Conservation (phyloP, 2,797 vertebrate genomes). For the Amazona finschi region DNA sequence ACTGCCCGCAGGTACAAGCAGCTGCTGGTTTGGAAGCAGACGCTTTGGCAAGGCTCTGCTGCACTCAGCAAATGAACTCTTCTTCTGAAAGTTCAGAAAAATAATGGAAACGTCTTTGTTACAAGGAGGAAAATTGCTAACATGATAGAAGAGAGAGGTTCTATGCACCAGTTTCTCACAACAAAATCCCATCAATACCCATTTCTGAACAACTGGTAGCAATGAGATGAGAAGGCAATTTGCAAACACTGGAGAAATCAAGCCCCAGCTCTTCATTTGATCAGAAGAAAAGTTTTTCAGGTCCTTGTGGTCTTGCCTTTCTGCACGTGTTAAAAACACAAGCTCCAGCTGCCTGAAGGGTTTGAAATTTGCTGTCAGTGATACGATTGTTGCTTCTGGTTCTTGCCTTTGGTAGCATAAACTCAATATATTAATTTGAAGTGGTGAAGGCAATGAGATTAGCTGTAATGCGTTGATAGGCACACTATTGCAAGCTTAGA, state of each 20-base stretch:
- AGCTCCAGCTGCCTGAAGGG: background rate
- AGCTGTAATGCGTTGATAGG: background rate
- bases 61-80: background rate
- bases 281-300: background rate
- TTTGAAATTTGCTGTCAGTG: background rate
- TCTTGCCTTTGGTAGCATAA: background rate
- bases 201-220: conserved; percentile 36
- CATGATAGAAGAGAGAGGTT: background rate
- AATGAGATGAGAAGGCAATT: conserved; percentile 3
- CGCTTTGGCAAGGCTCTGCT: background rate
- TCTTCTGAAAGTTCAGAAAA: background rate
- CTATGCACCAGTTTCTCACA: background rate
- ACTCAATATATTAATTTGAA: background rate
- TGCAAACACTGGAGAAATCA: conserved; percentile 18
- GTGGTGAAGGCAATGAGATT: background rate
- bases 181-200: background rate
- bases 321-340: background rate
- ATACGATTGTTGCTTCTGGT: background rate
- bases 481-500: background rate
- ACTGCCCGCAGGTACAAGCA: background rate
- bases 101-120: background rate
- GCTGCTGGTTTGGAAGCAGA: background rate
- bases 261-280: background rate
- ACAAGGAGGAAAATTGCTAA: background rate
- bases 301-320: background rate